These are phyloP conservation scores for Bugulina stolonifera DNA, from an alignment of 2,888 invertebrate species.

Conservation along the genomic window DNA sequence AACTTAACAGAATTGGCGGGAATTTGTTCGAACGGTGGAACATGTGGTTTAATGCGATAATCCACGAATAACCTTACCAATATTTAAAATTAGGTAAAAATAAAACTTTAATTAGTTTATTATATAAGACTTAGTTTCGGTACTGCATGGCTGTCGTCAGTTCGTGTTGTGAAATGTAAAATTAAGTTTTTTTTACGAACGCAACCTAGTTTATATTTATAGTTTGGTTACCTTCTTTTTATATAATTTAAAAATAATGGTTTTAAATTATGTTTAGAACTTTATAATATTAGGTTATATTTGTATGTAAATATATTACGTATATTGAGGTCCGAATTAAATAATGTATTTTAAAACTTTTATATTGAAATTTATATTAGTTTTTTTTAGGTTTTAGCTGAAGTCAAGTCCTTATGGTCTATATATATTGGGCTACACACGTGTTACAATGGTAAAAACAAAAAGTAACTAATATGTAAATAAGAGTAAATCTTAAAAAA, in stretches of 20 bases:
- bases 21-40: background rate
- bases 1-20: background rate
- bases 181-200: background rate
- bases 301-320: too few species aligned
- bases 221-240: too few species aligned
- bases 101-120: background rate
- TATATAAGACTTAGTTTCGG: background rate
- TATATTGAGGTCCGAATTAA: too few species aligned
- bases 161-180: background rate
- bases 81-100: background rate
- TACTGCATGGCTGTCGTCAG: constrained; percentile 16
- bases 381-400: background rate
- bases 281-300: too few species aligned
- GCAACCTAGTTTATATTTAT: background rate
- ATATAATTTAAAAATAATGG: too few species aligned
- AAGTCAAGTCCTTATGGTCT: background rate
- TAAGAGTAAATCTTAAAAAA: background rate
- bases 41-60: constrained; percentile 18
- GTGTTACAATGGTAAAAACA: constrained; percentile 2
- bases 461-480: background rate
- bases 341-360: too few species aligned
- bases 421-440: constrained; percentile 12
- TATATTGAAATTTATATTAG: background rate
- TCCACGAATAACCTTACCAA: constrained; percentile 13
- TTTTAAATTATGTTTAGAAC: too few species aligned